Evolutionary conservation across 2,888 invertebrate genomes (phyloP), one percentile per base, ranked within the genome.

Genomic region (Drosophila longiperda): DNA sequence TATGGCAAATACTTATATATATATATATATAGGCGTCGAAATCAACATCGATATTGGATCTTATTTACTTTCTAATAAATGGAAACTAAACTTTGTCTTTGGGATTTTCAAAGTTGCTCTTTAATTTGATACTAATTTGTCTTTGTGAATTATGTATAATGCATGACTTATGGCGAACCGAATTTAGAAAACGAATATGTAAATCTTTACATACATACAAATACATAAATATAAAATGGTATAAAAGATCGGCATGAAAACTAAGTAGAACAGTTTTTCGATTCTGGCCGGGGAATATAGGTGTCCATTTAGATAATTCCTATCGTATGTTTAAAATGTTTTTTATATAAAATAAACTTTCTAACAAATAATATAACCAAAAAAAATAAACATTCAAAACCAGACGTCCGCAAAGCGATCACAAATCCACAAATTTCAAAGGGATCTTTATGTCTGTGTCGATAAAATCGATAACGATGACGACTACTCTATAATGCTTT

Each of bases 401-500:
- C 23, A 48, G 26, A 8, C 23, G 8, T 15, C 15, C 15, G 36
- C 5, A 23, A 50, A 55, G 5, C n/a, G 72, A 73, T 70, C 59
- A n/a, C 23, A 73, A 48, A 50, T 63, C 60, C 50, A 64, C n/a
- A n/a, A n/a, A n/a, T 52, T 45, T 8, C 12, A 34, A 38, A 38
- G 48, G 58, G 26, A 57, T 61, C 49, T 5, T 57, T 50, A 58
- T 62, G 50, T 54, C 26, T 20, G 48, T 66, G 65, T 36, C 45
- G 36, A 26, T 45, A 15, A 29, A 26, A 12, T 55, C 38, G 54
- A 36, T 59, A 62, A 38, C 59, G 76, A 61, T 68, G 48, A 61
- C 53, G 62, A 34, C 68, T 63, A 48, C 54, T 58, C 40, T 66
- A 52, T 71, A 68, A 73, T 66, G 71, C 65, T 80, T 72, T 71